phyloP scores from a whole-genome alignment of 2,888 invertebrate genomes.

The Chloroclystis v-ata region DNA sequence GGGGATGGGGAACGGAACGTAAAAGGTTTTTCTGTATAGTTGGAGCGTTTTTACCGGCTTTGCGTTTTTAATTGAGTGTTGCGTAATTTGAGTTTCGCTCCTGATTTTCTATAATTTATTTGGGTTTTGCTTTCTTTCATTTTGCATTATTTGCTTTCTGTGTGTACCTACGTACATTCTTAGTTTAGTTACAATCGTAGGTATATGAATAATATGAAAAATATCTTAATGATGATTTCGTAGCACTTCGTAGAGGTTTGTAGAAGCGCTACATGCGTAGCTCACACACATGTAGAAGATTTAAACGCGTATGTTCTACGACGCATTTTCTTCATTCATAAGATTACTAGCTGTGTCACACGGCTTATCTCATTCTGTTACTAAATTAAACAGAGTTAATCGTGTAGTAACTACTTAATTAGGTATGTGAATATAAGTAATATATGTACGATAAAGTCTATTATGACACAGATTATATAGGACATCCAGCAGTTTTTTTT shows the following conservation, averaged over 20 bases:
- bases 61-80: slow-evolving; percentile 41
- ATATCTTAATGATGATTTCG: background rate
- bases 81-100: slow-evolving; percentile 24
- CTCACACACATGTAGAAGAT: slow-evolving; percentile 36
- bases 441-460: no score
- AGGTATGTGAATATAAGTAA: no score
- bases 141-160: no score
- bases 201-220: no score
- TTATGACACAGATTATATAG: no score
- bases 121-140: no score
- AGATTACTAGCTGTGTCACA: background rate
- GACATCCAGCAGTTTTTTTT: no score
- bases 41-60: slow-evolving; percentile 38
- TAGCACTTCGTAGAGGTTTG: slow-evolving; percentile 26
- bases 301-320: slow-evolving; percentile 42
- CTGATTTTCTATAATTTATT: slow-evolving; percentile 17
- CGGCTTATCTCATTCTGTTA: no score
- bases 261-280: slow-evolving; percentile 35
- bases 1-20: slow-evolving; percentile 43
- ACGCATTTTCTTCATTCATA: slow-evolving; percentile 1
- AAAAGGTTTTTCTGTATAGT: slow-evolving; percentile 50
- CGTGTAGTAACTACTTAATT: no score
- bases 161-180: no score
- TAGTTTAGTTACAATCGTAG: no score
- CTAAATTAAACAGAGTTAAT: no score